Conservation (phyloP, 2,113 vertebrate species). For the Trogon melanurus region DNA sequence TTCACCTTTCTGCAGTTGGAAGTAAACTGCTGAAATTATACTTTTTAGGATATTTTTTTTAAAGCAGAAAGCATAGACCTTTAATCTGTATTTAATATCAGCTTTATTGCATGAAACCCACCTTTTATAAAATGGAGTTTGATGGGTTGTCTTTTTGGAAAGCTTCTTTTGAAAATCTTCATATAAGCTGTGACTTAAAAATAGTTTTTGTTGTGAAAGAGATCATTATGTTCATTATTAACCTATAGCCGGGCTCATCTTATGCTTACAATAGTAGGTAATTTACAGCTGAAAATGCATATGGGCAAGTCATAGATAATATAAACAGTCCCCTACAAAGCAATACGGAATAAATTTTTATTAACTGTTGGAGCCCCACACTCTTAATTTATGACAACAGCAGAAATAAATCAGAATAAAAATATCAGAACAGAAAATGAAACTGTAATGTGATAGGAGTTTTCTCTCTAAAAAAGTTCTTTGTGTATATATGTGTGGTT, state of each 20-base stretch:
- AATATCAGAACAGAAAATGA: neutral
- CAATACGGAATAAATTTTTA: neutral
- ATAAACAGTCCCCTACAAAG: neutral
- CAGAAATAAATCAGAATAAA: neutral
- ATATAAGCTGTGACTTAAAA: neutral
- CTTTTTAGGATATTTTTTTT: neutral
- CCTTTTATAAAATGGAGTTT: neutral
- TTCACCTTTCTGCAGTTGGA: neutral
- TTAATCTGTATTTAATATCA: neutral
- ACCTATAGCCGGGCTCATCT: neutral
- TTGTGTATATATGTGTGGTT: accelerated
- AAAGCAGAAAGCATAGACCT: neutral
- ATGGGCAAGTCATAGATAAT: neutral
- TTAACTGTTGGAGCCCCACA: neutral
- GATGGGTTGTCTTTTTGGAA: neutral
- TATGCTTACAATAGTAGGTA: neutral
- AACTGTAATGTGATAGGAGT: neutral
- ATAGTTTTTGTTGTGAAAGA: neutral
- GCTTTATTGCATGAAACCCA: neutral
- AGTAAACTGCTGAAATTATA: conserved; percentile 21
- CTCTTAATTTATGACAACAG: neutral
- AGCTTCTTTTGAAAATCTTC: neutral
- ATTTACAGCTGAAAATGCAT: neutral
- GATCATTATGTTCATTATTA: neutral
- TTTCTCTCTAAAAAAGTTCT: neutral